Conservation (phyloP, 2,113 vertebrate genomes). For the Ia io region DNA sequence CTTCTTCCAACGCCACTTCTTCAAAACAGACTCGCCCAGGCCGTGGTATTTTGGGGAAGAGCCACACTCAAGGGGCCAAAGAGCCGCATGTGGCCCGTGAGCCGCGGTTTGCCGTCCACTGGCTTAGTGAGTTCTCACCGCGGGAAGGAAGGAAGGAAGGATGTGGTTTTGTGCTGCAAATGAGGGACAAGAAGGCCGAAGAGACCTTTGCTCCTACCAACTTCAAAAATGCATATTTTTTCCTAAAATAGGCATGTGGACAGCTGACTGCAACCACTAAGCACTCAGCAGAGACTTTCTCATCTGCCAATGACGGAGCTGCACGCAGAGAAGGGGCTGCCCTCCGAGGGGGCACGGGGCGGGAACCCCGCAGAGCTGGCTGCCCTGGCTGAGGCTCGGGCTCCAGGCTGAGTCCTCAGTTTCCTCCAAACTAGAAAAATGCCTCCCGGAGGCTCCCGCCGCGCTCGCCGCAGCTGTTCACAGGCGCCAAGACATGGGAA, state of each 20-base stretch:
- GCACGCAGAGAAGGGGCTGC: neutral
- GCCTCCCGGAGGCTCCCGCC: neutral
- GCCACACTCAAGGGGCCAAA: too few relatives aligned
- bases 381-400: neutral
- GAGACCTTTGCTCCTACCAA: neutral
- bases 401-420: neutral
- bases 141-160: neutral
- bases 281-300: rapidly evolving
- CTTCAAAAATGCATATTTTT: neutral
- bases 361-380: neutral
- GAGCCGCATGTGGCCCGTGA: too few relatives aligned
- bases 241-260: neutral
- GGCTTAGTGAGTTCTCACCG: neutral
- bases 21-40: too few relatives aligned
- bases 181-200: neutral
- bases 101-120: too few relatives aligned
- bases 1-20: too few relatives aligned
- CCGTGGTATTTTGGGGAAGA: too few relatives aligned
- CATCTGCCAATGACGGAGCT: neutral
- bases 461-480: rapidly evolving
- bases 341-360: neutral
- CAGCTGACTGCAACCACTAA: neutral
- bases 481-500: neutral
- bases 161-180: neutral
- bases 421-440: neutral